phyloP scores from a whole-genome alignment of 2,888 invertebrate species.

The Caenorhabditis plicata region DNA sequence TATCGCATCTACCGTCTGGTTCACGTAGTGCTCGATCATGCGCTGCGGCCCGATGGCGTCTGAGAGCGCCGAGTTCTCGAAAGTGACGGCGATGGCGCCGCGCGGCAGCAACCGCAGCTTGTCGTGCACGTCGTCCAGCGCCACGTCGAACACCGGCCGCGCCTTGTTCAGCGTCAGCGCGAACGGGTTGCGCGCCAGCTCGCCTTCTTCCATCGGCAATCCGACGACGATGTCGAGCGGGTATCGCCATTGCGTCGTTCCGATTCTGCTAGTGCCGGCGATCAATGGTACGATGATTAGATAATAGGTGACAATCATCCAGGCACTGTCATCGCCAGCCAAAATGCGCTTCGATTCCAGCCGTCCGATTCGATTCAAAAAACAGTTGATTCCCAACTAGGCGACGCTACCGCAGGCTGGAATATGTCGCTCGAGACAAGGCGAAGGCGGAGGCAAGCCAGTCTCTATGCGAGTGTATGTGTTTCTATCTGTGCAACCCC shows the following conservation, averaged over 20 bases:
- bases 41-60: constrained; percentile 62
- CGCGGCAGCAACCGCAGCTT: constrained; percentile 33
- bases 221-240: constrained; percentile 62
- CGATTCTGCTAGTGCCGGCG: too few species aligned
- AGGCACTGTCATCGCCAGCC: too few species aligned
- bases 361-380: too few species aligned
- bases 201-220: constrained; percentile 50
- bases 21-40: constrained; percentile 60
- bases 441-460: too few species aligned
- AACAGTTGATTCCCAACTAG: too few species aligned
- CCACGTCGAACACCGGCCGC: constrained; percentile 62
- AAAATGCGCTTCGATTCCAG: too few species aligned
- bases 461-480: too few species aligned
- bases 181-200: constrained; percentile 55
- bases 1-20: constrained; percentile 75
- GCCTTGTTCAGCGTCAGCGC: constrained; percentile 53
- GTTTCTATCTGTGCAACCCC: too few species aligned
- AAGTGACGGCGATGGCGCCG: constrained; percentile 44
- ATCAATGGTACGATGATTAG: too few species aligned
- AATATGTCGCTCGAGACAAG: too few species aligned
- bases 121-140: constrained; percentile 58
- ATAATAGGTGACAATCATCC: constrained; percentile 28
- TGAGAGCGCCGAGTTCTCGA: constrained; percentile 55
- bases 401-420: too few species aligned
- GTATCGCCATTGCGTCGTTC: too few species aligned